A percentile compares a stretch with the other conserved stretches of the same genome.
These are phyloP conservation scores for Notiomystis cincta DNA, from an alignment of 2,113 vertebrate genomes.

Conservation along the genomic window DNA sequence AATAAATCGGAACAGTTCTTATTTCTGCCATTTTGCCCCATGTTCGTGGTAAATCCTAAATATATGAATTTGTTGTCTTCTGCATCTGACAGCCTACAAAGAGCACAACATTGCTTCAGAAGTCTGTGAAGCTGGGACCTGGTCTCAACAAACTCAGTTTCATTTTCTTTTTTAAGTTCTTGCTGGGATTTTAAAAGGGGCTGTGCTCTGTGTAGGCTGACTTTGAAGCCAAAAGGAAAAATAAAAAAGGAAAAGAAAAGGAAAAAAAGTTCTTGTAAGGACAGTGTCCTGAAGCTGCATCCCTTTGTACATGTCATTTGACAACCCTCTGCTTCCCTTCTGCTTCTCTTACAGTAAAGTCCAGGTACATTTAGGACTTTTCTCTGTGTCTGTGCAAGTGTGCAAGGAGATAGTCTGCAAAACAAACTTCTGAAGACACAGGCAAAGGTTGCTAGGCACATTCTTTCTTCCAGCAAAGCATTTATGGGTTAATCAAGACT, in stretches of 20 bases:
- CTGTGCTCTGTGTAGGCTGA: neutral
- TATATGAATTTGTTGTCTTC: neutral
- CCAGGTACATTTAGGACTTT: neutral
- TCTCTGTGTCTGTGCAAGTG: neutral
- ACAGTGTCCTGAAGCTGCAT: neutral
- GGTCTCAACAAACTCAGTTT: neutral
- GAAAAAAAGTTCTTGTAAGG: neutral
- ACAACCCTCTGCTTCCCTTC: neutral
- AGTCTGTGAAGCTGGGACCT: neutral
- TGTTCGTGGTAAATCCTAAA: neutral
- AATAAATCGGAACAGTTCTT: neutral
- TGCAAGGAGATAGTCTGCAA: neutral
- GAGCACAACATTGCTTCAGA: neutral
- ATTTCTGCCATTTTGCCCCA: neutral
- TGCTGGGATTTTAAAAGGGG: neutral
- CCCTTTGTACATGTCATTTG: neutral
- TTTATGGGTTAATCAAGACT: neutral
- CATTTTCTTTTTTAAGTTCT: neutral
- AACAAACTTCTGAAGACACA: neutral
- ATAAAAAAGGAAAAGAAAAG: neutral
- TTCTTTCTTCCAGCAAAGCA: neutral
- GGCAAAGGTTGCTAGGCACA: neutral
- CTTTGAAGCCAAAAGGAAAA: neutral
- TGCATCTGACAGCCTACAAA: neutral
- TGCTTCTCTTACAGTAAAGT: neutral